A percentile compares a stretch with the other conserved stretches of the same genome.
phyloP scores from a whole-genome alignment of 2,797 vertebrate genomes.

The Psittacula echo region DNA sequence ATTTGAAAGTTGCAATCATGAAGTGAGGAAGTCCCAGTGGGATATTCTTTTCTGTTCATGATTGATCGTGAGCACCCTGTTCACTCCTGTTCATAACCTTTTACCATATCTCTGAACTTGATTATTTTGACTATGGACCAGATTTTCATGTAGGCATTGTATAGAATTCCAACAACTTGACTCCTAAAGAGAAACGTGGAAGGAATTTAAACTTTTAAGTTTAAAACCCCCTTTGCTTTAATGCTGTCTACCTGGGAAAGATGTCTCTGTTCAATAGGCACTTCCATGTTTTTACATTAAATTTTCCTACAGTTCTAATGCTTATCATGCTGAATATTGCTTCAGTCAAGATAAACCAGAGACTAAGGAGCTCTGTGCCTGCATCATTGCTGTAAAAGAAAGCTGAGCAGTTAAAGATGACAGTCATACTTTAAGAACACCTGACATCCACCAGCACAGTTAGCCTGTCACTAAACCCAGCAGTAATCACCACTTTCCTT shows the following conservation, averaged over 20 bases:
- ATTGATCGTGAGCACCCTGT: conserved; percentile 23
- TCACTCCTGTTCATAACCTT: conserved; percentile 18
- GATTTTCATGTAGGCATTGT: background rate
- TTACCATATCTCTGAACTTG: conserved; percentile 24
- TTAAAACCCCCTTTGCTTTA: background rate
- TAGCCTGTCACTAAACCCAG: background rate
- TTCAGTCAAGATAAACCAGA: background rate
- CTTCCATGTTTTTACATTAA: background rate
- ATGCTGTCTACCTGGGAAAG: background rate
- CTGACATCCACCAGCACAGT: background rate
- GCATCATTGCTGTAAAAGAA: background rate
- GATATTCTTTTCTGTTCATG: conserved; percentile 40
- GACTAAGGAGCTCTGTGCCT: background rate
- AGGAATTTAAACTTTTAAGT: background rate
- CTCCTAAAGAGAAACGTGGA: background rate
- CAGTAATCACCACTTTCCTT: background rate
- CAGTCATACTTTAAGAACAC: background rate
- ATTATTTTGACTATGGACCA: conserved; percentile 11
- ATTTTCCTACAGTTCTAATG: background rate
- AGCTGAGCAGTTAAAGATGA: background rate
- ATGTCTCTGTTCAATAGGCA: background rate
- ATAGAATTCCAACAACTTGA: conserved; percentile 30
- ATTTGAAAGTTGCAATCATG: conserved; percentile 30
- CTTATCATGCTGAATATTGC: background rate
- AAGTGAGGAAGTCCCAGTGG: conserved; percentile 20